Evolutionary conservation across 2,888 invertebrate genomes (phyloP).

Genomic region (Zonitis immaculata): DNA sequence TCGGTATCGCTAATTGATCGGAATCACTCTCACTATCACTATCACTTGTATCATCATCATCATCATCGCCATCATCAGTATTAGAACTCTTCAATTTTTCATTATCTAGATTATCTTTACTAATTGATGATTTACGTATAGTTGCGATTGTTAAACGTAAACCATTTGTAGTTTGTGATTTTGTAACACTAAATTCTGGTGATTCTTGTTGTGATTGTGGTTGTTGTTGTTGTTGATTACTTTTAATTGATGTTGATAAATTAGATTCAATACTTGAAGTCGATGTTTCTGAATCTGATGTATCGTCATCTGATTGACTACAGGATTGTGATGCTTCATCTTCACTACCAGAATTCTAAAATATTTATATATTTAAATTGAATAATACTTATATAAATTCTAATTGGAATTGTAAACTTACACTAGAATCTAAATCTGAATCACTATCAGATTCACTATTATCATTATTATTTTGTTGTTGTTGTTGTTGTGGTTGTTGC

Average conservation of each 20-base stretch:
- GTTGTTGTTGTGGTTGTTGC: conserved; percentile 22
- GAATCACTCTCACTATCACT: no score
- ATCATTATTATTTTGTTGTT: conserved; percentile 26
- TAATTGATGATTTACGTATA: conserved; percentile 55
- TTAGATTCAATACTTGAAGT: conserved; percentile 45
- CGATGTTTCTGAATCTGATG: conserved; percentile 47
- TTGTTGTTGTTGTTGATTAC: no score
- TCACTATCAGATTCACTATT: conserved; percentile 55
- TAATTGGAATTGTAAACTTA: conserved; percentile 25
- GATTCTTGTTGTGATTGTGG: conserved; percentile 42
- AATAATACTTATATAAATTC: no score
- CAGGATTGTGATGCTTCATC: conserved; percentile 47
- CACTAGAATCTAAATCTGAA: conserved; percentile 53
- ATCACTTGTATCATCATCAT: no score
- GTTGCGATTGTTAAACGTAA: conserved; percentile 59
- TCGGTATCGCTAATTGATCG: not conserved
- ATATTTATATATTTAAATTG: no score
- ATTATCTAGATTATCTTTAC: no score
- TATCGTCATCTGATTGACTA: conserved; percentile 46
- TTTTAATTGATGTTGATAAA: no score
- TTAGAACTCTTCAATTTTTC: no score
- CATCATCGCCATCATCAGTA: no score
- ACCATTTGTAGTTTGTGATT: conserved; percentile 56
- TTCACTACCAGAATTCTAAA: conserved; percentile 51
- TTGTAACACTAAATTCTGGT: conserved; percentile 59